Percentiles rank a stretch among this genome's conserved stretches.
phyloP scores from a whole-genome alignment of 2,888 invertebrate species.

The Caenorhabditis sp. region DNA sequence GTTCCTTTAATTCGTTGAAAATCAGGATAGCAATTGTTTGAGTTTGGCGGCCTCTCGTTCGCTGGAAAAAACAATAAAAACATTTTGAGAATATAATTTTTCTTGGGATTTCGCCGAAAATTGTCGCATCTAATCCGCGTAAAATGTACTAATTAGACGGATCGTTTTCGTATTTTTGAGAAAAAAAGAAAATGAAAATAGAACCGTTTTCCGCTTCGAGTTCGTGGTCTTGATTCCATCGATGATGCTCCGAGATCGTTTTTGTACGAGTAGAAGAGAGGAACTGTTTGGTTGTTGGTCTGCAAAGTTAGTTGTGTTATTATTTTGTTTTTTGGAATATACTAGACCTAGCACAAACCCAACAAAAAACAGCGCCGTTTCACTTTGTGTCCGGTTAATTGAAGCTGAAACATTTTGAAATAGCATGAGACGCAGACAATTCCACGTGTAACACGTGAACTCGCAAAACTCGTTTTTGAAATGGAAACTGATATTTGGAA shows the following conservation, averaged over 20 bases:
- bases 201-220: conserved; percentile 45
- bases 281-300: conserved; percentile 38
- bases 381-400: too few relatives aligned
- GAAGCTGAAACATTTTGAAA: too few relatives aligned
- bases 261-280: conserved; percentile 49
- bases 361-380: too few relatives aligned
- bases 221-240: conserved; percentile 21
- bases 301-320: conserved; percentile 10
- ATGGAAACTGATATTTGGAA: too few relatives aligned
- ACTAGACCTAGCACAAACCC: too few relatives aligned
- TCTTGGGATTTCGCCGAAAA: conserved; percentile 7
- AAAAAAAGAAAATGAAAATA: conserved; percentile 18
- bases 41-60: conserved; percentile 60
- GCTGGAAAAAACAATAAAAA: conserved; percentile 34
- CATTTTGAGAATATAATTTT: background rate
- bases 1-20: background rate
- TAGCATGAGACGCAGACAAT: too few relatives aligned
- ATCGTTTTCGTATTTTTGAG: conserved; percentile 12
- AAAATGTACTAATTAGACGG: background rate
- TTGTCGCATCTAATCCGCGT: conserved; percentile 29
- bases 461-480: too few relatives aligned
- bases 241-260: conserved; percentile 39
- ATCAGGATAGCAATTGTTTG: conserved; percentile 72
- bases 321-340: too few relatives aligned
- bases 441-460: too few relatives aligned